phyloP scores from a whole-genome alignment of 1,140 invertebrate genomes.

The Argopecten irradians region DNA sequence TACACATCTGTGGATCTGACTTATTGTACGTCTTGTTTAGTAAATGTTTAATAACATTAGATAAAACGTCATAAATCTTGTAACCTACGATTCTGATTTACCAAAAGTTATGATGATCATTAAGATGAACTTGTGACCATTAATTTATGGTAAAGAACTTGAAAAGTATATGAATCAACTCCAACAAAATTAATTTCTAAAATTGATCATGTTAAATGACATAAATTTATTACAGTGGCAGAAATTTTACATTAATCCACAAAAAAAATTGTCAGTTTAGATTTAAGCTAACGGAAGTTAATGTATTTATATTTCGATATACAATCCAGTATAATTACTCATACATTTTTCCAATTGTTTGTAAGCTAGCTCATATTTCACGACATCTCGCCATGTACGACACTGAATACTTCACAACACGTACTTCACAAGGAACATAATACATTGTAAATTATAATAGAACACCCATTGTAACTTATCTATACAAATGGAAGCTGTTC shows the following conservation, averaged over 20 bases:
- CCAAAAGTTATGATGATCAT: neutral
- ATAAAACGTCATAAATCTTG: neutral
- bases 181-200: neutral
- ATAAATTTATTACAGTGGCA: no score
- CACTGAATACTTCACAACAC: neutral
- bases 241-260: no score
- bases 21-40: neutral
- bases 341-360: no score
- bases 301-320: no score
- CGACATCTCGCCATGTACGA: neutral
- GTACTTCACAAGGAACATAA: neutral
- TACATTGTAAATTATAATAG: neutral
- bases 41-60: neutral
- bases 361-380: no score
- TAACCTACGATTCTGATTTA: neutral
- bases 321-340: no score
- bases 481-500: no score
- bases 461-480: neutral
- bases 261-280: no score
- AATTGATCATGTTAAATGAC: neutral
- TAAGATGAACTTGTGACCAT: neutral
- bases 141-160: neutral
- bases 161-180: neutral
- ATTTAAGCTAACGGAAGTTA: no score
- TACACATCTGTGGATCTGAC: neutral